Conservation (phyloP, 2,113 vertebrate genomes). For the Pelecanus crispus region DNA sequence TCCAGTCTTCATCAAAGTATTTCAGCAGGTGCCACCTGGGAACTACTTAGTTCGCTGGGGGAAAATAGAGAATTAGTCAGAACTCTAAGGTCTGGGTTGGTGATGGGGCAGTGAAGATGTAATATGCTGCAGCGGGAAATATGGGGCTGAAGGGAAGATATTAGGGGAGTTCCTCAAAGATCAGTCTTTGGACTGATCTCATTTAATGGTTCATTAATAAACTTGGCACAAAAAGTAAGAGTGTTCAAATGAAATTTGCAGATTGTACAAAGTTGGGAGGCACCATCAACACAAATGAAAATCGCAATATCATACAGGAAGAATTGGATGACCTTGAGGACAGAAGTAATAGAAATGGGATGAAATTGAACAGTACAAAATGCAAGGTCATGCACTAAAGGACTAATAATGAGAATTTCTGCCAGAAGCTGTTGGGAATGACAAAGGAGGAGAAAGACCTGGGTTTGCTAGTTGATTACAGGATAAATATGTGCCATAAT, state of each 20-base stretch:
- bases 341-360: slow-evolving; percentile 67
- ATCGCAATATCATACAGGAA: slow-evolving; percentile 39
- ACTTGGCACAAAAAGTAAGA: slow-evolving; percentile 39
- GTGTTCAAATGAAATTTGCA: slow-evolving; percentile 46
- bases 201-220: slow-evolving; percentile 46
- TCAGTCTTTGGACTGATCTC: neutral
- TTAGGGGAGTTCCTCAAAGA: slow-evolving; percentile 4
- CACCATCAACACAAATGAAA: slow-evolving; percentile 58
- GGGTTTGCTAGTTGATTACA: slow-evolving; percentile 62
- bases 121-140: neutral
- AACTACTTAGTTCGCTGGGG: neutral
- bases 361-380: slow-evolving; percentile 67
- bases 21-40: neutral
- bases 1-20: neutral
- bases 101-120: neutral
- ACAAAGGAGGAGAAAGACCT: slow-evolving; percentile 61
- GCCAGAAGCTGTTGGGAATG: slow-evolving; percentile 61
- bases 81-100: neutral
- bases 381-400: slow-evolving; percentile 63
- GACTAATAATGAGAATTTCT: slow-evolving; percentile 69
- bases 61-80: neutral
- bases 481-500: slow-evolving; percentile 64
- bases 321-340: slow-evolving; percentile 69
- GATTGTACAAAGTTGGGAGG: slow-evolving; percentile 57
- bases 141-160: neutral